Evolutionary conservation across 2,888 invertebrate genomes (phyloP).

Genomic region (Diaprepes abbreviatus): DNA sequence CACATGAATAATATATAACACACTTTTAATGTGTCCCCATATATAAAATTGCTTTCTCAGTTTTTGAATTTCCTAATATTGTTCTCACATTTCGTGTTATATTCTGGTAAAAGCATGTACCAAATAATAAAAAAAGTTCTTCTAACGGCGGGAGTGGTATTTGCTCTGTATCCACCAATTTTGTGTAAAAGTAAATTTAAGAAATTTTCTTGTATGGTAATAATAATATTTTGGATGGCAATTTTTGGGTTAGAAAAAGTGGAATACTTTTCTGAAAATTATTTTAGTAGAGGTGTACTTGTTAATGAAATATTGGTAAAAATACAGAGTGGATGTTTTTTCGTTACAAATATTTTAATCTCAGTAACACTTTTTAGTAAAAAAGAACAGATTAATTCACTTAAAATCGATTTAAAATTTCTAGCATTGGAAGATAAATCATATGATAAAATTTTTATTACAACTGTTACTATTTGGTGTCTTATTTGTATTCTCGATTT

Average conservation of each 20-base stretch:
- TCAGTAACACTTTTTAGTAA: not conserved
- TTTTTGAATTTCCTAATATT: not conserved
- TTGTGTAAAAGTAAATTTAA: not conserved
- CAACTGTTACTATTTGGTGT: not conserved
- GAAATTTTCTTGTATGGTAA: not conserved
- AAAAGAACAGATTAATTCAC: not conserved
- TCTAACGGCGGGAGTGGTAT: too few relatives aligned
- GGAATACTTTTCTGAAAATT: not conserved
- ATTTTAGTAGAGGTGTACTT: not conserved
- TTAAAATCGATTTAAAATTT: not conserved
- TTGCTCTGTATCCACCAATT: not conserved
- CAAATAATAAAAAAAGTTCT: too few relatives aligned
- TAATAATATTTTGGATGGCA: not conserved
- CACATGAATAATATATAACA: too few relatives aligned
- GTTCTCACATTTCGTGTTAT: not conserved
- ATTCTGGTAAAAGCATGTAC: too few relatives aligned
- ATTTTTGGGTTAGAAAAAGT: not conserved
- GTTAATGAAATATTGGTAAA: not conserved
- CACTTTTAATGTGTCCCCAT: too few relatives aligned
- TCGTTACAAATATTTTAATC: not conserved
- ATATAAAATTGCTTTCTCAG: not conserved
- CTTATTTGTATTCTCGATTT: not conserved
- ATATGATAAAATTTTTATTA: not conserved
- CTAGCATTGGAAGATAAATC: not conserved
- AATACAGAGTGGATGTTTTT: not conserved